Percentiles rank a stretch among this genome's conserved stretches.
Conservation (phyloP, 1,140 invertebrate species). For the Parasteatoda tepidariorum region DNA sequence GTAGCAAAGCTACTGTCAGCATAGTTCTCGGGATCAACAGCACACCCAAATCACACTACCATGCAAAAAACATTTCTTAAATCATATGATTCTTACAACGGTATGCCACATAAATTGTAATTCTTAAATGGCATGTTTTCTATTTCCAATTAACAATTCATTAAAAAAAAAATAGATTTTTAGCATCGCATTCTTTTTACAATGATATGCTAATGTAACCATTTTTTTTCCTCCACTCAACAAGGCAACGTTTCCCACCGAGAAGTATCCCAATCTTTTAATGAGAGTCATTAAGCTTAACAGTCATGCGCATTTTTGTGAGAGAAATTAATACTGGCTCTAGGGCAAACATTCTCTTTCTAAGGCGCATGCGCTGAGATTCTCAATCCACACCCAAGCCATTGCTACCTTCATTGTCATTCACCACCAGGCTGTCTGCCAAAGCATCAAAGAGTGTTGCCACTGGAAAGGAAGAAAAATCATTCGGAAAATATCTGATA, state of each 20-base stretch:
- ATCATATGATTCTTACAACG: too few species aligned
- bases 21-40: too few species aligned
- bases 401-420: slow-evolving; percentile 25
- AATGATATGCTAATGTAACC: too few species aligned
- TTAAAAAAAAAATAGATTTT: too few species aligned
- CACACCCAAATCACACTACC: too few species aligned
- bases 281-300: slow-evolving; percentile 41
- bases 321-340: slow-evolving; percentile 15
- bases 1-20: too few species aligned
- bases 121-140: too few species aligned
- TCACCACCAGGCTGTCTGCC: slow-evolving; percentile 23
- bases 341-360: background rate
- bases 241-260: background rate
- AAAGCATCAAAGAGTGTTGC: background rate
- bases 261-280: background rate
- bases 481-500: background rate
- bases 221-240: too few species aligned
- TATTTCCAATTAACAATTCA: too few species aligned
- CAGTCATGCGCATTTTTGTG: background rate
- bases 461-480: background rate
- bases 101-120: too few species aligned
- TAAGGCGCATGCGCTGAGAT: slow-evolving; percentile 10
- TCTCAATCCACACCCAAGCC: slow-evolving; percentile 32
- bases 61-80: too few species aligned
- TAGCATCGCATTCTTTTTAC: too few species aligned